Percentiles rank a stretch among this genome's conserved stretches.
phyloP scores from a whole-genome alignment of 2,888 invertebrate species.

The Quadriops clusia region DNA sequence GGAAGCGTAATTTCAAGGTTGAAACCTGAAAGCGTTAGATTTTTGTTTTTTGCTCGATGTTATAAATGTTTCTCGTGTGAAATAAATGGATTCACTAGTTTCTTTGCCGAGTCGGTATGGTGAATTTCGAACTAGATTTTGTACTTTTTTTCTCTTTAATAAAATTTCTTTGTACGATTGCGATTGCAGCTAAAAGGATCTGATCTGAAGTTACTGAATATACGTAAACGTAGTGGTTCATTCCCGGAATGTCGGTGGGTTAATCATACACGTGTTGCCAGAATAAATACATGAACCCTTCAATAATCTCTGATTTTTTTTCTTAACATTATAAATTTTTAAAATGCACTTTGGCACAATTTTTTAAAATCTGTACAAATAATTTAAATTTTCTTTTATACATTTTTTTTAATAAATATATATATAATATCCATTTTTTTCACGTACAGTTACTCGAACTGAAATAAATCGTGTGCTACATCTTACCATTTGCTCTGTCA shows the following conservation, averaged over 20 bases:
- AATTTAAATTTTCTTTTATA: constrained; percentile 38
- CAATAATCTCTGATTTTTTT: constrained; percentile 20
- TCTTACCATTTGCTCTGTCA: too few species aligned
- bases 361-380: constrained; percentile 39
- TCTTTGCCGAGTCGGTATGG: constrained; percentile 17
- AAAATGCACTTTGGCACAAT: constrained; percentile 42
- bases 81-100: constrained; percentile 35
- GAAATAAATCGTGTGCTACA: too few species aligned
- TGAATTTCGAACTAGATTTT: constrained; percentile 25
- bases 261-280: constrained; percentile 24
- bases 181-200: constrained; percentile 23
- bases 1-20: constrained; percentile 8
- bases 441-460: too few species aligned
- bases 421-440: constrained; percentile 39
- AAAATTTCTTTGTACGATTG: constrained; percentile 23
- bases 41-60: constrained; percentile 26
- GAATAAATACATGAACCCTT: constrained; percentile 39
- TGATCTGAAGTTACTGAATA: too few species aligned
- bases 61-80: constrained; percentile 26
- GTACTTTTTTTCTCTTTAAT: constrained; percentile 24
- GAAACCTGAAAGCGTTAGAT: constrained; percentile 26
- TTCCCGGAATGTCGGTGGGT: constrained; percentile 28
- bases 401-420: constrained; percentile 36
- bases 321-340: constrained; percentile 39
- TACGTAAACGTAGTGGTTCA: too few species aligned